Base-by-base conservation (phyloP, 2,888 invertebrate species). In the Schizotus pectinicornis region DNA sequence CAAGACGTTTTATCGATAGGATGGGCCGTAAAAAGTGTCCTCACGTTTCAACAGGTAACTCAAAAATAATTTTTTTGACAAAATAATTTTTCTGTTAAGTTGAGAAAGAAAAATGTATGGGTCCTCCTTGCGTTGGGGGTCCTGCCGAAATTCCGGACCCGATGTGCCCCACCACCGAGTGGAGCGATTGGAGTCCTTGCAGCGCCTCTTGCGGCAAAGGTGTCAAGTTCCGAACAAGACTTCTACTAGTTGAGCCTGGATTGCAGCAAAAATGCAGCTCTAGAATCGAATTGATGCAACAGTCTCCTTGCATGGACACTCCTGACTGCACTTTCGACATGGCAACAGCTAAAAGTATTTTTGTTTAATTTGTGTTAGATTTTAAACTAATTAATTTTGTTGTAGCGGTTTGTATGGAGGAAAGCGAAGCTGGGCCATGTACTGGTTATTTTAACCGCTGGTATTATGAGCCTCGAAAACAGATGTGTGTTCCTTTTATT, bases 121-220 rank as follows among this genome's bases (percentile, higher is more conserved):
- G 85, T 67, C 88, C 90, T 0, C 83, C 85, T 2, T 91, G 92
- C 72, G 77, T 79, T 0, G 82, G 48, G 7, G 55, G 32, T 3
- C 67, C 52, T 39, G 79, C 86, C 6, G 85, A 84, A 65, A 66
- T 79, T 0, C 75, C 83, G 1, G 88, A 88, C 80, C 85, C 88
- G 0, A 60, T 81, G 67, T 91, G 91, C 69, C 90, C 92, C 56
- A 89, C 92, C n/a, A 90, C 91, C 0, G 87, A 87, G 47, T 97
- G 96, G 96, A 88, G 92, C 54, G 89, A 91, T 65, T 97, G 95
- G 95, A 92, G 94, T 53, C 91, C 95, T 0, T 97, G 96, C 81
- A 90, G 92, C 47, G 92, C 90, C 0, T 87, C 92, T 6, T 97
- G 96, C 76, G 96, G 95, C 0, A 86, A 86, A 73, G 96, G 96